phyloP scores from a whole-genome alignment of 1,140 invertebrate genomes.

The Neotoxoptera formosana region DNA sequence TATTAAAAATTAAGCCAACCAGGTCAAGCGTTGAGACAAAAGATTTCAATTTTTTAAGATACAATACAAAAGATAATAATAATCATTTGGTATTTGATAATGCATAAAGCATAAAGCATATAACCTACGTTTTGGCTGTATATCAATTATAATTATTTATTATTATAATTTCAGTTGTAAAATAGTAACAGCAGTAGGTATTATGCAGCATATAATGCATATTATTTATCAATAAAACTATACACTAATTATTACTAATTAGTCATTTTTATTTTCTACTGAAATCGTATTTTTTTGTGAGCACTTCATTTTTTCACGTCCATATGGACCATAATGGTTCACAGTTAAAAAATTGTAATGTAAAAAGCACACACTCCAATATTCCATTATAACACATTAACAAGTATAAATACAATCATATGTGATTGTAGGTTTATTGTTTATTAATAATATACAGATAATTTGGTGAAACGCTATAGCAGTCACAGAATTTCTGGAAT shows the following conservation, averaged over 20 bases:
- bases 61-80: not conserved
- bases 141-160: not conserved
- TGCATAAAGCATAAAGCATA: not conserved
- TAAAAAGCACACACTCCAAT: not conserved
- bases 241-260: not conserved
- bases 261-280: not conserved
- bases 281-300: not conserved
- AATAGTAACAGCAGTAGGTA: not conserved
- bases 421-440: not conserved
- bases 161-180: not conserved
- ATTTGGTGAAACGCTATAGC: not conserved
- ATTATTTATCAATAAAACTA: not conserved
- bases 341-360: not conserved
- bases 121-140: not conserved
- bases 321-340: not conserved
- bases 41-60: not conserved
- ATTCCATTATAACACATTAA: not conserved
- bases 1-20: not conserved
- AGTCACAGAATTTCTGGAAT: not conserved
- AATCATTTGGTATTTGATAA: not conserved
- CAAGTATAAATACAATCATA: not conserved
- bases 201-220: not conserved
- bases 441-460: not conserved
- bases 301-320: not conserved
- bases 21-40: not conserved